These are phyloP conservation scores for Ceyx cyanopectus DNA, from an alignment of 2,113 vertebrate species.

Conservation along the genomic window DNA sequence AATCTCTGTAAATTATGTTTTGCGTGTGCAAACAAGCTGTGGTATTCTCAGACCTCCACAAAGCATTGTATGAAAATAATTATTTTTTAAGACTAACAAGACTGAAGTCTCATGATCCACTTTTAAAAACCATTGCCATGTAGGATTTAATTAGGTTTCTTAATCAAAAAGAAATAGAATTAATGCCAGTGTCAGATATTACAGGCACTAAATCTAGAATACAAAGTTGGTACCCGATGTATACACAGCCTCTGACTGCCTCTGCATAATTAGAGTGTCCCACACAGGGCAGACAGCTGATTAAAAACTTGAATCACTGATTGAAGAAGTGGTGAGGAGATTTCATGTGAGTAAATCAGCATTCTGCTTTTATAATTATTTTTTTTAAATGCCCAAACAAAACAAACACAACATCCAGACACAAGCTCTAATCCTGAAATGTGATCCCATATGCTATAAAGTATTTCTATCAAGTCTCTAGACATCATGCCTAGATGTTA, in stretches of 20 bases:
- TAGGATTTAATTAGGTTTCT: background rate
- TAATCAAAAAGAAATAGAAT: background rate
- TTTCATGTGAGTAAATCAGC: background rate
- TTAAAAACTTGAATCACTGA: background rate
- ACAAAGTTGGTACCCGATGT: background rate
- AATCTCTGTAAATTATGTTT: background rate
- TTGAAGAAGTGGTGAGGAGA: background rate
- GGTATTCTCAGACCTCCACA: background rate
- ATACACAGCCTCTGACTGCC: background rate
- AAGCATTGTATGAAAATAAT: background rate
- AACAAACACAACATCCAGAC: background rate
- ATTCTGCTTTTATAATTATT: background rate
- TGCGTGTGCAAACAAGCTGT: background rate
- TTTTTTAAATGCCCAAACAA: too few relatives aligned
- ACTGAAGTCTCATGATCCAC: background rate
- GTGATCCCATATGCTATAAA: background rate
- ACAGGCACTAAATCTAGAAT: background rate
- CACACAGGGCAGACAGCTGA: background rate
- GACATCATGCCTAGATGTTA: too few relatives aligned
- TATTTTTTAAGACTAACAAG: background rate
- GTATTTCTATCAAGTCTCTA: background rate
- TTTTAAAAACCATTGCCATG: background rate
- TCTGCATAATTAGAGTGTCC: background rate
- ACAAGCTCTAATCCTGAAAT: background rate
- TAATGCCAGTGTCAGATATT: background rate